Percentiles rank a stretch among this genome's conserved stretches.
These are phyloP conservation scores for Mythimna pallens DNA, from an alignment of 2,888 invertebrate genomes.

Conservation along the genomic window DNA sequence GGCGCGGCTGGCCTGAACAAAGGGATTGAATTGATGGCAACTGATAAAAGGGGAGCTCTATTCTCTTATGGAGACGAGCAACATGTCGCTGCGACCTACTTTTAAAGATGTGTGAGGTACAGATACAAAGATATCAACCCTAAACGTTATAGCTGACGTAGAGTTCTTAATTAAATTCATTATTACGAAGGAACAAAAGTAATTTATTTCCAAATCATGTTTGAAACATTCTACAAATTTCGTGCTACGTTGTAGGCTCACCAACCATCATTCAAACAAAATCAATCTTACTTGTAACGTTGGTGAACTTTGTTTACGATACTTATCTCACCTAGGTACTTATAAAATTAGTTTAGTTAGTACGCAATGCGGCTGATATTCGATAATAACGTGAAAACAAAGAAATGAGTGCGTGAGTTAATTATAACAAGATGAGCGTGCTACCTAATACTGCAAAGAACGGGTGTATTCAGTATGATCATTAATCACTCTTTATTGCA, in stretches of 20 bases:
- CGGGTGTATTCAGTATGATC: constrained; percentile 71
- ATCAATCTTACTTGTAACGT: constrained; percentile 31
- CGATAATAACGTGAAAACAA: constrained; percentile 51
- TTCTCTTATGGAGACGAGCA: constrained; percentile 69
- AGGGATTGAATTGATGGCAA: constrained; percentile 75
- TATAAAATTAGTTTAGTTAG: constrained; percentile 47
- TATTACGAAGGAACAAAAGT: constrained; percentile 12
- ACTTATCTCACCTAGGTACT: constrained; percentile 48
- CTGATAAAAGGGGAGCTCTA: constrained; percentile 74
- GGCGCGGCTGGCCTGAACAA: constrained; percentile 73
- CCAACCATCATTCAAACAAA: constrained; percentile 21
- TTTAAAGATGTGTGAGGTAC: constrained; percentile 55
- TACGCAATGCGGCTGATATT: constrained; percentile 57
- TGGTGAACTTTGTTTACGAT: constrained; percentile 56
- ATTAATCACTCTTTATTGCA: constrained; percentile 83
- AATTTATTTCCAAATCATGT: constrained; percentile 22
- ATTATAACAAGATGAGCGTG: constrained; percentile 65
- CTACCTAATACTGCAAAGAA: constrained; percentile 64
- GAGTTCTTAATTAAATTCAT: constrained; percentile 49
- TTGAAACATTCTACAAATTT: constrained; percentile 13
- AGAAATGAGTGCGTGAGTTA: constrained; percentile 48
- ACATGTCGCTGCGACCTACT: constrained; percentile 79
- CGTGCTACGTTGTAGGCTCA: not conserved
- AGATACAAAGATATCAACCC: constrained; percentile 30
- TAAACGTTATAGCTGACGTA: constrained; percentile 12